Evolutionary conservation across 1,140 invertebrate species (phyloP).

Genomic region (Geopemphigus sp.): DNA sequence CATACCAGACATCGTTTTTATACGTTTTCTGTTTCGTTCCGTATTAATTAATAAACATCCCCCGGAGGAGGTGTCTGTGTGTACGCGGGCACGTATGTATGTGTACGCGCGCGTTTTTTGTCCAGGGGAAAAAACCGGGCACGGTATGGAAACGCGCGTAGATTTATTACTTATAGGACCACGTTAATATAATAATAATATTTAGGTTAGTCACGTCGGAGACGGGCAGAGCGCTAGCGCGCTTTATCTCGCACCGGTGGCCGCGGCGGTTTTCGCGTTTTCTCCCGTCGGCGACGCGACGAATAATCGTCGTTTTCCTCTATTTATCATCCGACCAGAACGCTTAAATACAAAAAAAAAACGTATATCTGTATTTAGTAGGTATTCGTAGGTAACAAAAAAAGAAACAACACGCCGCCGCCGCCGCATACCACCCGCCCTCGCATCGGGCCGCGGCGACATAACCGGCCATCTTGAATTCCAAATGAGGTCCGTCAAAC

Average conservation of each 20-base stretch:
- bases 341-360: background rate
- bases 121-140: too few relatives aligned
- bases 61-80: background rate
- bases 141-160: background rate
- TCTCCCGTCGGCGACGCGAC: slow-evolving; percentile 40
- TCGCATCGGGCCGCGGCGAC: slow-evolving; percentile 19
- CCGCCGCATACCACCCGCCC: slow-evolving; percentile 34
- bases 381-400: background rate
- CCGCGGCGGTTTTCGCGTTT: too few relatives aligned
- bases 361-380: too few relatives aligned
- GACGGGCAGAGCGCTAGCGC: too few relatives aligned
- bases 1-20: slow-evolving; percentile 9
- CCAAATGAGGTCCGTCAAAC: slow-evolving; percentile 45
- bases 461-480: slow-evolving; percentile 48
- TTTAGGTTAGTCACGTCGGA: background rate
- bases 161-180: slow-evolving; percentile 15
- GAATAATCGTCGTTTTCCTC: slow-evolving; percentile 36
- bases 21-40: background rate
- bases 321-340: slow-evolving; percentile 38
- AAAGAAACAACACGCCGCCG: slow-evolving; percentile 2
- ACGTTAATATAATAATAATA: background rate
- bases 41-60: slow-evolving; percentile 34
- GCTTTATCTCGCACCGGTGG: too few relatives aligned
- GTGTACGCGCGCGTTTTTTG: too few relatives aligned
- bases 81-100: too few relatives aligned